phyloP scores from a whole-genome alignment of 2,113 vertebrate genomes.

The Hirundichthys speculiger region DNA sequence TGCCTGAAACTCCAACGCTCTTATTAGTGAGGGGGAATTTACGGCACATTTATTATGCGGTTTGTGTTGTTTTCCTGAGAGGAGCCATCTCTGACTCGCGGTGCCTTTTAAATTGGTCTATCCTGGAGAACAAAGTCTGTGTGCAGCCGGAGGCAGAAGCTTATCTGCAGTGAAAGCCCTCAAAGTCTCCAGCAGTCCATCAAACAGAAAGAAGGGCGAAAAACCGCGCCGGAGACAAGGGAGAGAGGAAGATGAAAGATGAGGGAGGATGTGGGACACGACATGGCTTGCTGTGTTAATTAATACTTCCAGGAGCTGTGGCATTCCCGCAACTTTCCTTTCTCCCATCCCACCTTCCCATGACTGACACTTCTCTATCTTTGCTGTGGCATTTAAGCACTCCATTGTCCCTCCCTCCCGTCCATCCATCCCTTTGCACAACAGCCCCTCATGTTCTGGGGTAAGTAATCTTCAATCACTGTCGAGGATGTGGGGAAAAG shows the following conservation, averaged over 20 bases:
- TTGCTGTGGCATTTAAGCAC: conserved; percentile 23
- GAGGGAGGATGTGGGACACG: background rate
- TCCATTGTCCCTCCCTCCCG: background rate
- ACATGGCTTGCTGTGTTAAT: background rate
- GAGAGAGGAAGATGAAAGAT: conserved; percentile 25
- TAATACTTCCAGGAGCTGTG: conserved; percentile 10
- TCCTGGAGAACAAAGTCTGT: conserved; percentile 7
- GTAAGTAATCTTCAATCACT: background rate
- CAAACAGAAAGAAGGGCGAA: conserved; percentile 11
- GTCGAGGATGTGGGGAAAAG: background rate
- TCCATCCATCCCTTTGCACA: background rate
- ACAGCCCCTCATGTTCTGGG: background rate
- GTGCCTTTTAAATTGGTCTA: conserved; percentile 13
- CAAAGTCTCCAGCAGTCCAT: conserved; percentile 31
- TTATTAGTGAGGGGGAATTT: background rate
- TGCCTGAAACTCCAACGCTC: background rate
- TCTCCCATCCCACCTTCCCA: conserved; percentile 7
- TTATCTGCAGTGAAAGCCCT: conserved; percentile 34
- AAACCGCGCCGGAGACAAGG: background rate
- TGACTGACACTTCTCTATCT: conserved; percentile 16
- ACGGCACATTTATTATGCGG: background rate
- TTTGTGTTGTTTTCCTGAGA: conserved; percentile 11
- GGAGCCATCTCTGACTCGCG: conserved; percentile 19
- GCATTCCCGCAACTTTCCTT: conserved; percentile 14
- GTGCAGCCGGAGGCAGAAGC: conserved; percentile 20